Base-by-base conservation (phyloP, 35 echinoderm and acorn worm genomes). In the Hemicentrotus pulcherrimus region DNA sequence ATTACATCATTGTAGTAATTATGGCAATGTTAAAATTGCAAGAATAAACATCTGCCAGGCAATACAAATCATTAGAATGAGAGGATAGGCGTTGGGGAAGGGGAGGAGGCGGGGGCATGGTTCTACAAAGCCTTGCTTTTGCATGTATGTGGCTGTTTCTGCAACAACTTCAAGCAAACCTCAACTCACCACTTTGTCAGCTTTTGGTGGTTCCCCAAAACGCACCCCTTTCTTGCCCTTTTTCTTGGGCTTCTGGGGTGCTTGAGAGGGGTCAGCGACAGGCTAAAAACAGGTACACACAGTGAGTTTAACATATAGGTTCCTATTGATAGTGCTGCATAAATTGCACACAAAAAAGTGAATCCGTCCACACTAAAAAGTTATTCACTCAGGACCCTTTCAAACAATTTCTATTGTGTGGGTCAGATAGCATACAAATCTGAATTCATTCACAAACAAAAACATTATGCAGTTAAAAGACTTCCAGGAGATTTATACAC, bases 211-310 rank as follows among this genome's bases (percentile, higher is more conserved):
- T 45, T 32, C 88, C 88, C 46, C 32, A 90, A 90, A 90, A 30
- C 11, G 12, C 15, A 90, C 88, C 88, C 88, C 88, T 90, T 90
- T 90, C 46, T 47, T 33, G 46, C 32, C 88, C 88, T 90, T 90
- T 47, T 90, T 90, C 88, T 90, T 90, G 32, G 88, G 88, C 88
- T 90, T 47, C 14, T 1, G 86, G 86, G 86, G 12, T 22, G 9
- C 85, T 41, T 46, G 18, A 70, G 61, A 78, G 65, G 28, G 65
- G 65, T 78, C 19, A 78, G 65, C 9, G 28, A n/a, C 28, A 78
- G 65, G 28, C 28, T 78, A 78, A 28, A 28, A 4, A 28, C 7
- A 78, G 65, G 28, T n/a, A 78, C 65, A 22, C 65, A 78, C 11
- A 55, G 50, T 55, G 2, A 55, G 50, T 10, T 55, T 55, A 11